phyloP scores from a whole-genome alignment of 2,888 invertebrate species.

The Stictocephala bisonia region DNA sequence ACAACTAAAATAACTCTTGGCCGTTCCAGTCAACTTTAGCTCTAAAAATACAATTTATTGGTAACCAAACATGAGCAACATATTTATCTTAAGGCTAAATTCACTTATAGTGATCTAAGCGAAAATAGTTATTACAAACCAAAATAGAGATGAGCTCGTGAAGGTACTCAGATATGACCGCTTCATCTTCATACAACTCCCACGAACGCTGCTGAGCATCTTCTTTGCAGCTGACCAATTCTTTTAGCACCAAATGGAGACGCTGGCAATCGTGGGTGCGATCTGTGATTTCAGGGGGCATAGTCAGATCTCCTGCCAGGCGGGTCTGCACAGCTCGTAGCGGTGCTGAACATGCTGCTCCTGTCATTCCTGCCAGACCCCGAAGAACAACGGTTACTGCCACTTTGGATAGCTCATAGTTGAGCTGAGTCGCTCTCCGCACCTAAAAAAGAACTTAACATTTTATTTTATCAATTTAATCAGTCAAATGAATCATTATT shows the following conservation, averaged over 20 bases:
- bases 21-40: no score
- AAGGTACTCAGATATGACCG: conserved; percentile 86
- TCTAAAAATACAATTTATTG: no score
- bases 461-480: no score
- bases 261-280: conserved; percentile 87
- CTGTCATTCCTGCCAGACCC: conserved; percentile 69
- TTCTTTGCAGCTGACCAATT: conserved; percentile 89
- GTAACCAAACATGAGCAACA: no score
- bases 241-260: conserved; percentile 84
- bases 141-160: conserved; percentile 84
- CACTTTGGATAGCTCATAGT: conserved; percentile 86
- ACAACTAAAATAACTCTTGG: no score
- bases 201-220: conserved; percentile 96
- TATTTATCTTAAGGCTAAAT: no score
- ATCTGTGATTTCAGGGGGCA: conserved; percentile 77
- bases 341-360: conserved; percentile 61
- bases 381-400: conserved; percentile 83
- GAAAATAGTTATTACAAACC: no score
- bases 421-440: conserved; percentile 84
- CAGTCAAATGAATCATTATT: no score
- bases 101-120: no score
- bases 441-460: conserved; percentile 70
- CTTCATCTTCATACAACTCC: conserved; percentile 95
- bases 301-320: conserved; percentile 64
- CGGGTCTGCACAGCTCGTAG: conserved; percentile 62